Evolutionary conservation across 2,888 invertebrate species (phyloP), one percentile per base, ranked within the genome.

Genomic region (Sesamia inferens): DNA sequence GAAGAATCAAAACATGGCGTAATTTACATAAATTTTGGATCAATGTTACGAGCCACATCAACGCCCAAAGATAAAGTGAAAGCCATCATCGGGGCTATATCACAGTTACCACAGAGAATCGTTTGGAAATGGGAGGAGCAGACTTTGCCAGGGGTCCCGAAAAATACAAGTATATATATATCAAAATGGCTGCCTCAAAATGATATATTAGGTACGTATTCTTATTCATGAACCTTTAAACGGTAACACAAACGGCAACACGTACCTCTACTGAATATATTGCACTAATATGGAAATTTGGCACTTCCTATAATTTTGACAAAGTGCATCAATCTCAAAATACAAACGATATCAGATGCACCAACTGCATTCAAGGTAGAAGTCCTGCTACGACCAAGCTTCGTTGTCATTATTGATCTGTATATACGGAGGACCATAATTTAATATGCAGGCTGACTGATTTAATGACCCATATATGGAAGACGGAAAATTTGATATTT

Each of bases 51-150:
- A 87, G 95, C 97, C 1, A 95, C 97, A 1, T 96, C 97, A 1
- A 96, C 98, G 82, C 97, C 97, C 0, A 91, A 92, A 68, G 95
- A 97, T 1, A 97, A 97, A 85, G 88, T 97, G 63, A 88, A 95
- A 6, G 95, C 94, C n/a, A 97, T 98, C 73, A 81, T 97, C 7
- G 94, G 92, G 5, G 97, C 97, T 2, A 93, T 98, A 71, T 92
- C 96, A 0, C 94, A 96, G 78, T 92, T 98, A 44, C 97, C 97
- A 2, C 97, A 98, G 85, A 96, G 97, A 82, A 96, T 98, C 4
- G 91, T 98, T 47, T 98, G 98, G 98, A 98, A 98, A 93, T 98
- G 97, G 97, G 98, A 98, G 87, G 95, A 96, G 67, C 97, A 97
- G 13, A 92, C 95, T 11, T 90, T 97, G 85, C 96, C 96, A 0